Conservation (phyloP, 2,797 vertebrate species). For the Clarias fuscus region DNA sequence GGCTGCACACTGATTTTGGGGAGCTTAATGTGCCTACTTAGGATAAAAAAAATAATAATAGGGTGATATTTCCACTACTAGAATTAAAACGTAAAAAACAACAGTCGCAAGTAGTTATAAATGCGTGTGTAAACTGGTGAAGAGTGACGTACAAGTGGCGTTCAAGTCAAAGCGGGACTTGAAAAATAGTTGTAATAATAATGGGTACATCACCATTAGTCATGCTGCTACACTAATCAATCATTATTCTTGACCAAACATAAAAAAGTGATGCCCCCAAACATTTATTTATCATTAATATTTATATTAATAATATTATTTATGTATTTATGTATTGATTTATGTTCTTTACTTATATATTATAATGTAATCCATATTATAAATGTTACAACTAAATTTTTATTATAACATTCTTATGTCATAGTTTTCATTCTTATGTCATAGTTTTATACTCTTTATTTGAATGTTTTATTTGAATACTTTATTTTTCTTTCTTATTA, state of each 20-base stretch:
- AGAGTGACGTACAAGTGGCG: background rate
- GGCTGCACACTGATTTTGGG: constrained; percentile 19
- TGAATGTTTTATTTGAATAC: no score
- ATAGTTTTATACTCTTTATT: no score
- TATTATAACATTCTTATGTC: no score
- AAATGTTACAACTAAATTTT: no score
- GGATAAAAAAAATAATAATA: background rate
- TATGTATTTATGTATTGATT: no score
- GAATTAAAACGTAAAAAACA: background rate
- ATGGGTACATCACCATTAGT: background rate
- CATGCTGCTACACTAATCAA: background rate
- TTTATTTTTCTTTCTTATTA: no score
- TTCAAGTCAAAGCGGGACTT: background rate
- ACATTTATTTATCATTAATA: background rate
- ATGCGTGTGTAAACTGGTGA: background rate
- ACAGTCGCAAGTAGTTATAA: background rate
- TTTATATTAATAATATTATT: no score
- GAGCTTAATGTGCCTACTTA: background rate
- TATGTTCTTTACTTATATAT: background rate
- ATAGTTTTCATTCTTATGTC: no score
- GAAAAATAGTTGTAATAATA: background rate
- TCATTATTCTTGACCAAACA: background rate
- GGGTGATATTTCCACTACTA: background rate
- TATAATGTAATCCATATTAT: background rate
- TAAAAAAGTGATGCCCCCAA: background rate